Conservation (phyloP, 2,797 vertebrate species). For the Hephaestus fuliginosus region DNA sequence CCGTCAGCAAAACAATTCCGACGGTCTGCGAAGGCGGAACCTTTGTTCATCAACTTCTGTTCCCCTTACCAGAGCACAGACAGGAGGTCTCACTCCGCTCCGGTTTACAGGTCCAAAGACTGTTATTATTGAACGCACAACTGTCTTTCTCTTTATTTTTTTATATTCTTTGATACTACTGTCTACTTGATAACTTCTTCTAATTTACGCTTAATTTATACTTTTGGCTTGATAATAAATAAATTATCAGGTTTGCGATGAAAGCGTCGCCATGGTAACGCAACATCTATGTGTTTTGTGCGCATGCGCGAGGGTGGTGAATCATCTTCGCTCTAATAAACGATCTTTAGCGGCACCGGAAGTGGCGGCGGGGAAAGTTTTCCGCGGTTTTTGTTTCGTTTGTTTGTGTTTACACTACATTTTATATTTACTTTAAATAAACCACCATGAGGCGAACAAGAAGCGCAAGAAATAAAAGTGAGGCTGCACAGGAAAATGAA, state of each 20-base stretch:
- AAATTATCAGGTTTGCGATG: too few relatives aligned
- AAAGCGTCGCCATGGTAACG: neutral
- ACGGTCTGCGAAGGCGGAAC: slow-evolving; percentile 55
- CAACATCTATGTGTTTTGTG: neutral
- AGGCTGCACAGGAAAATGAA: slow-evolving; percentile 31
- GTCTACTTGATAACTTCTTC: too few relatives aligned
- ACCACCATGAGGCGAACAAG: slow-evolving; percentile 78
- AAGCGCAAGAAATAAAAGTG: slow-evolving; percentile 56
- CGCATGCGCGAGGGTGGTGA: slow-evolving; percentile 21
- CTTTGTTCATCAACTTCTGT: neutral
- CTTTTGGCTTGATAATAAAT: too few relatives aligned
- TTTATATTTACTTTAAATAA: neutral
- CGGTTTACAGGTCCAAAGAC: neutral
- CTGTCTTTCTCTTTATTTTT: too few relatives aligned
- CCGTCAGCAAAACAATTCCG: slow-evolving; percentile 83
- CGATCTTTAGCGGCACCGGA: slow-evolving; percentile 26
- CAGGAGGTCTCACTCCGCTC: slow-evolving; percentile 21
- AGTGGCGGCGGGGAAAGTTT: slow-evolving; percentile 28
- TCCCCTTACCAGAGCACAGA: neutral
- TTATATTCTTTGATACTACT: too few relatives aligned
- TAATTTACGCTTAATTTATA: too few relatives aligned
- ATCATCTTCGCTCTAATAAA: rapidly evolving
- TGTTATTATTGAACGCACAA: too few relatives aligned
- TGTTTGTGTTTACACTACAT: too few relatives aligned
- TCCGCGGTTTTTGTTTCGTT: slow-evolving; percentile 8